Percentiles rank a stretch among this genome's conserved stretches.
Conservation (phyloP, 92 coral and sea anemone species). For the Phenganax stokvisi region DNA sequence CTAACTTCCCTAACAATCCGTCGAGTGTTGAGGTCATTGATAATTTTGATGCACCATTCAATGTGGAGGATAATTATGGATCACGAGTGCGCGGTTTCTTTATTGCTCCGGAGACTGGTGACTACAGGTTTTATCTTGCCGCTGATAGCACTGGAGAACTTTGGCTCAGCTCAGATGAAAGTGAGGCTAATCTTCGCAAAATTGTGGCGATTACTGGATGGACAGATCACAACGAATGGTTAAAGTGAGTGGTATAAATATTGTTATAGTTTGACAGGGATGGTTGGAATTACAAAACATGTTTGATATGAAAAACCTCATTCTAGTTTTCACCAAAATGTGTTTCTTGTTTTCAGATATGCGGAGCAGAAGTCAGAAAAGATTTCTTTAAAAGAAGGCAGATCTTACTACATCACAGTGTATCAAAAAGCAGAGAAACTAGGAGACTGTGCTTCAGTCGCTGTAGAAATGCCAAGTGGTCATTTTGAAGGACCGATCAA, state of each 20-base stretch:
- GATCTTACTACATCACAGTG: conserved; percentile 79
- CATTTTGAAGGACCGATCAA: conserved; percentile 98
- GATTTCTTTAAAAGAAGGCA: conserved; percentile 69
- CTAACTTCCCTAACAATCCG: conserved; percentile 96
- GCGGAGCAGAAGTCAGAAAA: conserved; percentile 95
- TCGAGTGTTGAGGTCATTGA: conserved; percentile 94
- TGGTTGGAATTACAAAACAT: too few species aligned
- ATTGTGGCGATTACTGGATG: conserved; percentile 82
- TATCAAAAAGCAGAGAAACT: conserved; percentile 96
- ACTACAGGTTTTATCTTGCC: conserved; percentile 91
- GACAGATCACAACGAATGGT: conserved; percentile 99
- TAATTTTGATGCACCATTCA: conserved; percentile 96
- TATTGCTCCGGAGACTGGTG: conserved; percentile 87
- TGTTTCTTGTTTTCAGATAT: conserved; percentile 47
- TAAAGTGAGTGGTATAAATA: conserved; percentile 60
- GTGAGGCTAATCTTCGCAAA: conserved; percentile 71
- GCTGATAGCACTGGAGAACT: conserved; percentile 95
- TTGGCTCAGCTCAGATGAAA: conserved; percentile 92
- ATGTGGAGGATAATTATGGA: conserved; percentile 91
- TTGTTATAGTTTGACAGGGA: neutral
- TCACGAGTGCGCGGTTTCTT: conserved; percentile 88
- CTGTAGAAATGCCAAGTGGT: conserved; percentile 93
- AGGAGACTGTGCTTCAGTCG: conserved; percentile 92
- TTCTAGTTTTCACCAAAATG: neutral
- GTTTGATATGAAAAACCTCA: neutral